phyloP scores from a whole-genome alignment of 2,888 invertebrate genomes.

The Drosophila nr. perissopoda region DNA sequence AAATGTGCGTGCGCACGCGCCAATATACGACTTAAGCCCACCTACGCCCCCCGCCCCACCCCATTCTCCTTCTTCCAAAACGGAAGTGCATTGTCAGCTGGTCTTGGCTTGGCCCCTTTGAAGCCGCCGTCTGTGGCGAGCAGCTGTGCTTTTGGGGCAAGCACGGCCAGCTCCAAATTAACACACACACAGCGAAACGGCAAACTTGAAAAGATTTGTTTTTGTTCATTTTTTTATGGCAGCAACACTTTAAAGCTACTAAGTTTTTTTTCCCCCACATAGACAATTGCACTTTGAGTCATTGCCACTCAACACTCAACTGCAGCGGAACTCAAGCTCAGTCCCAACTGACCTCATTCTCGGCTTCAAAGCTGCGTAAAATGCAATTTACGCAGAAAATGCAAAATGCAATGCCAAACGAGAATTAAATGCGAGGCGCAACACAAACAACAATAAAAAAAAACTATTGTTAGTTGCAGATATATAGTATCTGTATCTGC shows the following conservation, averaged over 20 bases:
- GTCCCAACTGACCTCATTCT: constrained; percentile 61
- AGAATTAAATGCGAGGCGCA: constrained; percentile 24
- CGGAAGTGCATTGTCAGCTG: constrained; percentile 74
- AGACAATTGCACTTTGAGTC: constrained; percentile 68
- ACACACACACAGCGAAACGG: constrained; percentile 52
- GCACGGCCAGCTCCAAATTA: constrained; percentile 66
- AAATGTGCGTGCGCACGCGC: constrained; percentile 67
- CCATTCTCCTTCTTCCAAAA: constrained; percentile 4
- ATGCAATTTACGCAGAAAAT: constrained; percentile 67
- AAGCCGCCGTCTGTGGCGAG: constrained; percentile 39
- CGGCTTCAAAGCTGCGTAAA: constrained; percentile 55
- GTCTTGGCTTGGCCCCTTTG: constrained; percentile 35
- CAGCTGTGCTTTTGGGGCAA: constrained; percentile 43
- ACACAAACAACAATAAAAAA: background rate
- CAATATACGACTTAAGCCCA: constrained; percentile 17
- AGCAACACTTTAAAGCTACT: constrained; percentile 21
- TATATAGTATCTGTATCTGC: background rate
- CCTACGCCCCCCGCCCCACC: background rate
- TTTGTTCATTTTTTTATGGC: constrained; percentile 26
- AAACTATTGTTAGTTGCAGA: background rate
- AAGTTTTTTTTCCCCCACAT: constrained; percentile 30
- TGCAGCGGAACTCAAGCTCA: constrained; percentile 9
- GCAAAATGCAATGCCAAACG: constrained; percentile 50
- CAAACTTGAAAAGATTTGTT: constrained; percentile 65
- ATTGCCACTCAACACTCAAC: constrained; percentile 10